Evolutionary conservation across 2,113 vertebrate species (phyloP).

Genomic region (Apus apus): DNA sequence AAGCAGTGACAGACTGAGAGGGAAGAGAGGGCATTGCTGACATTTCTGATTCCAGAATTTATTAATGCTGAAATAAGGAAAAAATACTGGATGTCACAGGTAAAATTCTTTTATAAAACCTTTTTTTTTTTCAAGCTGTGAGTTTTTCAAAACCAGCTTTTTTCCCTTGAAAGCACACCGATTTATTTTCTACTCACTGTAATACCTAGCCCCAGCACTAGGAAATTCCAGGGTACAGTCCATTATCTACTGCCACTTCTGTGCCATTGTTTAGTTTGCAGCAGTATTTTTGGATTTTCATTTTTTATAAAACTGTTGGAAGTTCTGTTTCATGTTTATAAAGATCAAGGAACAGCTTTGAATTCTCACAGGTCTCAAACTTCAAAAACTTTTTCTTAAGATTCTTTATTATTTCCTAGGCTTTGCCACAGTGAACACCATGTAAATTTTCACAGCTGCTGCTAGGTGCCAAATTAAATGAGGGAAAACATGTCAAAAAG

Average conservation of each 20-base stretch:
- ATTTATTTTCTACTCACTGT: neutral
- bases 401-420: neutral
- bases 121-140: neutral
- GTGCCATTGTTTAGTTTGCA: neutral
- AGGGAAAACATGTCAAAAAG: neutral
- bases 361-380: neutral
- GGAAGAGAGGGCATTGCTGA: neutral
- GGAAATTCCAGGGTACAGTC: neutral
- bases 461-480: neutral
- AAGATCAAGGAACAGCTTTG: neutral
- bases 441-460: neutral
- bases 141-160: neutral
- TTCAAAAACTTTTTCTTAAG: neutral
- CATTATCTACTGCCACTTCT: neutral
- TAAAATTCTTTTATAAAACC: neutral
- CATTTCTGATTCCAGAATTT: neutral
- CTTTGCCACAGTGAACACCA: neutral
- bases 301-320: neutral
- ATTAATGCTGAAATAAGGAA: neutral
- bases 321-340: neutral
- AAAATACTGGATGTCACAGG: neutral
- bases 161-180: neutral
- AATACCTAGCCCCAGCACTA: neutral
- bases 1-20: neutral
- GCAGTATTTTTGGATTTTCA: neutral